phyloP scores from a whole-genome alignment of 1,140 invertebrate genomes.

The Drosophila truncata region DNA sequence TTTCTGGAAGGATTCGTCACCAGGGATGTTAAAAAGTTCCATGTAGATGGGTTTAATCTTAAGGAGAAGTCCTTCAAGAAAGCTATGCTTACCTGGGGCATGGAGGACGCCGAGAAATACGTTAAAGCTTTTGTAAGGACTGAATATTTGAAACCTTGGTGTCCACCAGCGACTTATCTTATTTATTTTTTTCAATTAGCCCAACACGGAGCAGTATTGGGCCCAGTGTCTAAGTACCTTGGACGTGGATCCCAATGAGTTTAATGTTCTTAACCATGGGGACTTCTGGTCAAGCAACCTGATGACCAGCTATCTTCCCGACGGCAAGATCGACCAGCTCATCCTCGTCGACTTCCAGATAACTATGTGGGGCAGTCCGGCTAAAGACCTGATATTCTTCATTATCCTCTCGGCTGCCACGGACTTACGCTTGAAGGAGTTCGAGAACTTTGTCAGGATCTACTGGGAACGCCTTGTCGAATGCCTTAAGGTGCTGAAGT shows the following conservation, averaged over 20 bases:
- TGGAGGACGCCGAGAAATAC: conserved; percentile 62
- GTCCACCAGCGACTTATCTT: not conserved
- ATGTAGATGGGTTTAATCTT: conserved; percentile 11
- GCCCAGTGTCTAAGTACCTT: conserved; percentile 27
- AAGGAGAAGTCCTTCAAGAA: conserved; percentile 46
- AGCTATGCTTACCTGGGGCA: conserved; percentile 64
- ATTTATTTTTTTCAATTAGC: conserved; percentile 31
- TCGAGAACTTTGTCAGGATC: conserved; percentile 66
- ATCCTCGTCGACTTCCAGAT: conserved; percentile 85
- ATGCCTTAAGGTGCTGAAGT: conserved; percentile 58
- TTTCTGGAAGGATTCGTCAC: conserved; percentile 65
- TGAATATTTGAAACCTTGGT: not conserved
- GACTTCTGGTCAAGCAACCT: conserved; percentile 86
- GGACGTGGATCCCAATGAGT: conserved; percentile 83
- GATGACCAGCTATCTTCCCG: conserved; percentile 77
- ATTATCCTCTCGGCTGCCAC: conserved; percentile 54
- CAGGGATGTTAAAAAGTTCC: conserved; percentile 14
- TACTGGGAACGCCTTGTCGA: conserved; percentile 71
- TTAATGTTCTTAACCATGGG: conserved; percentile 88
- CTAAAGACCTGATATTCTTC: conserved; percentile 82
- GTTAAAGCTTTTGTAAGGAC: conserved; percentile 59
- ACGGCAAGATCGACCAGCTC: conserved; percentile 56
- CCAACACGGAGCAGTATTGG: conserved; percentile 62
- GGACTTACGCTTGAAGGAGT: conserved; percentile 60
- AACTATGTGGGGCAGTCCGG: conserved; percentile 74